A percentile compares a stretch with the other conserved stretches of the same genome.
Evolutionary conservation across 2,888 invertebrate genomes (phyloP).

Genomic region (Alviniconcha strummeri): DNA sequence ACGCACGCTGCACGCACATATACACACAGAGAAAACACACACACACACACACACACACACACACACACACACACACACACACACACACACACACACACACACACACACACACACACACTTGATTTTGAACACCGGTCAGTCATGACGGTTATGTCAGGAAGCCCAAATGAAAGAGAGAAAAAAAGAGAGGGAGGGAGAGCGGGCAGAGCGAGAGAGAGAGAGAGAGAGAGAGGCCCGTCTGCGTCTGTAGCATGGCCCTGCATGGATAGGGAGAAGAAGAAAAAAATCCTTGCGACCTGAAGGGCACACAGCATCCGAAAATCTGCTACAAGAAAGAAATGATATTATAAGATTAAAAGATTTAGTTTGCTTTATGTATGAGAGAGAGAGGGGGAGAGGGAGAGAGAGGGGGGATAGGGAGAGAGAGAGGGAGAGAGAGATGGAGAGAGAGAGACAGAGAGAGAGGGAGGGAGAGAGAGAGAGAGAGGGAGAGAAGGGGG

Average conservation of each 20-base stretch:
- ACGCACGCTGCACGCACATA: too few relatives aligned
- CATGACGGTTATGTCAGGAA: not conserved
- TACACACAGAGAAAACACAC: not conserved
- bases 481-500: not conserved
- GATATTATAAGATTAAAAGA: not conserved
- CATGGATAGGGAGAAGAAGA: too few relatives aligned
- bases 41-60: conserved; percentile 1
- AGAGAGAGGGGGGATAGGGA: not conserved
- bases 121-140: too few relatives aligned
- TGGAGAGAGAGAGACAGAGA: conserved; percentile 11
- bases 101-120: not conserved
- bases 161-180: not conserved
- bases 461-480: conserved; percentile 15
- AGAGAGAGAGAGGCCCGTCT: not conserved
- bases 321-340: not conserved
- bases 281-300: not conserved
- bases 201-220: not conserved
- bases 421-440: conserved; percentile 19
- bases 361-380: not conserved
- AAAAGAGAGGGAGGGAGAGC: not conserved
- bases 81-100: not conserved
- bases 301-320: not conserved
- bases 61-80: conserved; percentile 14
- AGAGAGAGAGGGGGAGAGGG: conserved; percentile 6
- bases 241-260: not conserved